phyloP scores from a whole-genome alignment of 1,140 invertebrate genomes.

The Pararge aegeria region DNA sequence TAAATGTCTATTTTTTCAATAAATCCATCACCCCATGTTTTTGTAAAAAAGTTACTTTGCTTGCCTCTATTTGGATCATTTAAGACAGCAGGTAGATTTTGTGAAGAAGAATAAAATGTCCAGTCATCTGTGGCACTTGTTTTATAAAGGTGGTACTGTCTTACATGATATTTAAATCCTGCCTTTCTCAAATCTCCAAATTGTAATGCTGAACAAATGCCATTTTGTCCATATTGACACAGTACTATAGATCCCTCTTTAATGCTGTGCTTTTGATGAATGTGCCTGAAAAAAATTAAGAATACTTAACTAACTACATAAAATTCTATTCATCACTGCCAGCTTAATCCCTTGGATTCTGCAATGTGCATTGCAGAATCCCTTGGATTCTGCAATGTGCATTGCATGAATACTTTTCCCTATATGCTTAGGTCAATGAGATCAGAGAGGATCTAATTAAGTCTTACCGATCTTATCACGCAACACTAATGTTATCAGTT shows the following conservation, averaged over 20 bases:
- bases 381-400: too few species aligned
- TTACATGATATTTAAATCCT: slow-evolving; percentile 93
- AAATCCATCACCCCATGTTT: slow-evolving; percentile 98
- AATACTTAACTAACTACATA: neutral
- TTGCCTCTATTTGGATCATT: slow-evolving; percentile 96
- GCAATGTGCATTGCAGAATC: too few species aligned
- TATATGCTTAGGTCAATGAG: too few species aligned
- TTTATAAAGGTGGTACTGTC: slow-evolving; percentile 87
- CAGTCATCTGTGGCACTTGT: slow-evolving; percentile 82
- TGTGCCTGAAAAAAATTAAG: slow-evolving; percentile 82
- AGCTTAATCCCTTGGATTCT: too few species aligned
- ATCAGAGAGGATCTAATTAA: too few species aligned
- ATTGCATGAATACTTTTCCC: too few species aligned
- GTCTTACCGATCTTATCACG: too few species aligned
- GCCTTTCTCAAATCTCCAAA: slow-evolving; percentile 93
- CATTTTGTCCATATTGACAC: slow-evolving; percentile 94
- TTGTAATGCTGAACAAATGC: slow-evolving; percentile 91
- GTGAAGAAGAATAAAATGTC: slow-evolving; percentile 90
- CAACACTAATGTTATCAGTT: too few species aligned
- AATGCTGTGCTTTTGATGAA: slow-evolving; percentile 90
- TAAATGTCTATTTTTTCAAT: slow-evolving; percentile 89
- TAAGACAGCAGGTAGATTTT: slow-evolving; percentile 97
- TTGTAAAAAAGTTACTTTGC: slow-evolving; percentile 96
- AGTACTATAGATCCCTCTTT: slow-evolving; percentile 94
- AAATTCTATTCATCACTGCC: too few species aligned